phyloP scores from a whole-genome alignment of 1,140 invertebrate genomes.

The Bemisia tabaci region DNA sequence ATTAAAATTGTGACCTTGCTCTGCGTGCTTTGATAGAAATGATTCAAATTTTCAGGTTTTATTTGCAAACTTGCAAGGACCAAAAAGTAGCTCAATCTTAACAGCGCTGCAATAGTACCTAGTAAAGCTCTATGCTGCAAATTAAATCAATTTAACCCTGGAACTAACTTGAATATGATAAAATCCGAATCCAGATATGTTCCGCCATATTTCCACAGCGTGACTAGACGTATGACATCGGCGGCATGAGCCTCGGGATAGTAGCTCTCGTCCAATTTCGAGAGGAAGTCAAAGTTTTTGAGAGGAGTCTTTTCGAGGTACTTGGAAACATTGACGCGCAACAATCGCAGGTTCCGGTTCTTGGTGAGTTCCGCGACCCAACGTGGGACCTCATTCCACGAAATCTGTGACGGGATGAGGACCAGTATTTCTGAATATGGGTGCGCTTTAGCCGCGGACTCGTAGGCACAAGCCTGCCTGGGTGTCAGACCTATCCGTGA shows the following conservation, averaged over 20 bases:
- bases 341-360: conserved; percentile 44
- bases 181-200: conserved; percentile 65
- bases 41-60: no score
- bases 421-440: conserved; percentile 19
- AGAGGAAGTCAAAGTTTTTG: conserved; percentile 39
- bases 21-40: no score
- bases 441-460: conserved; percentile 26
- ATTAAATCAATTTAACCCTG: no score
- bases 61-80: no score
- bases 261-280: conserved; percentile 36
- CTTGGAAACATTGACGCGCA: conserved; percentile 37
- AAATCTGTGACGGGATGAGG: conserved; percentile 19
- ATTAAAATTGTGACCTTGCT: no score
- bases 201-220: conserved; percentile 61
- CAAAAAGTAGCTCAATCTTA: no score
- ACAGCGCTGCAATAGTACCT: no score
- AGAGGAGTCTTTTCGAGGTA: conserved; percentile 45
- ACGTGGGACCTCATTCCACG: not conserved
- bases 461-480: conserved; percentile 30
- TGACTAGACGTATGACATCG: conserved; percentile 54
- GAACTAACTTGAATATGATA: conserved; percentile 43
- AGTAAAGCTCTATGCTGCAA: no score
- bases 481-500: conserved; percentile 11
- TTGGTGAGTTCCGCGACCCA: conserved; percentile 30
- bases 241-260: conserved; percentile 46